These are phyloP conservation scores for Drosophila gunungcola DNA, from an alignment of 1,140 invertebrate genomes.

Conservation along the genomic window DNA sequence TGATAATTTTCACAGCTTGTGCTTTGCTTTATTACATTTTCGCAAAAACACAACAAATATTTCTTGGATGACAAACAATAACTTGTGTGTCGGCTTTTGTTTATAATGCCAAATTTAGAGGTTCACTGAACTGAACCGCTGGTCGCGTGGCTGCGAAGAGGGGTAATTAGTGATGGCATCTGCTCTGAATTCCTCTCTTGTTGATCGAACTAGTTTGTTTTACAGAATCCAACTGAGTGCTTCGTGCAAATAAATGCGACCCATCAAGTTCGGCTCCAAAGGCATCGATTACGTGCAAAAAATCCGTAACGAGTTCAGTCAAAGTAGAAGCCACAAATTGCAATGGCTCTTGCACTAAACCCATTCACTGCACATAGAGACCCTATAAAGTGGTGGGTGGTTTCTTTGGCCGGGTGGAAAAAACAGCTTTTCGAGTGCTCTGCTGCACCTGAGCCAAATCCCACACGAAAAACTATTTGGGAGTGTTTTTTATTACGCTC, in stretches of 20 bases:
- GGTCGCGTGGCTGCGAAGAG: neutral
- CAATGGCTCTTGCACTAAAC: conserved; percentile 32
- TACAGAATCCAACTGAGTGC: neutral
- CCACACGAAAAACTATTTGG: conserved; percentile 31
- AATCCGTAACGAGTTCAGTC: conserved; percentile 17
- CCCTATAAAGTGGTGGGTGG: conserved; percentile 33
- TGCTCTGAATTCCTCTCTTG: conserved; percentile 3
- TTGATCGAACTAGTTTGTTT: conserved; percentile 8
- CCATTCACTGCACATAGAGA: conserved; percentile 43
- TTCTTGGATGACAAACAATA: conserved; percentile 37
- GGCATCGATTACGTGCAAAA: conserved; percentile 38
- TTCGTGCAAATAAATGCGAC: conserved; percentile 14
- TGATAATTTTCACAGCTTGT: conserved; percentile 72
- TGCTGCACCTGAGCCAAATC: conserved; percentile 32
- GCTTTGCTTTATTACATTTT: conserved; percentile 39
- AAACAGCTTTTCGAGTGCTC: conserved; percentile 44
- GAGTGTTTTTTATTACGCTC: conserved; percentile 33
- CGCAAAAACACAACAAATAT: conserved; percentile 23
- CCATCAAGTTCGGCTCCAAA: conserved; percentile 16
- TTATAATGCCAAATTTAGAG: conserved; percentile 34
- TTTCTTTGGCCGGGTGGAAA: conserved; percentile 24
- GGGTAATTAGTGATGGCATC: conserved; percentile 14
- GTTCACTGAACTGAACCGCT: conserved; percentile 37
- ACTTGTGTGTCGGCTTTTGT: conserved; percentile 20
- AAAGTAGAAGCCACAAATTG: conserved; percentile 54